Percentiles rank a stretch among this genome's conserved stretches.
Conservation (phyloP, 2,888 invertebrate species). For the Archaeoteleia sp. region DNA sequence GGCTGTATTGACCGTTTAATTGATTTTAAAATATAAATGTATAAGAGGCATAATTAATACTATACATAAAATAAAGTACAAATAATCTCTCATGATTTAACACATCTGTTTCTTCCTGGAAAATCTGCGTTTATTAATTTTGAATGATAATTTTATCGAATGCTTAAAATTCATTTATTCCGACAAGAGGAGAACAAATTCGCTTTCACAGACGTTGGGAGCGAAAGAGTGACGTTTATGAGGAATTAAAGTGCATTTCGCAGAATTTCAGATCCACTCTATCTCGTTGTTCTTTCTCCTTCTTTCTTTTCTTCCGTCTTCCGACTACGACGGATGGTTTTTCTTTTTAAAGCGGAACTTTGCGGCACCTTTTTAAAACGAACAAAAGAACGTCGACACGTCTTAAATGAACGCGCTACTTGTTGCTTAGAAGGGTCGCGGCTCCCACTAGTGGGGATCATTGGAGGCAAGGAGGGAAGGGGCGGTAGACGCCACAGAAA, state of each 20-base stretch:
- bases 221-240: slow-evolving; percentile 32
- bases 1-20: too few species aligned
- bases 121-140: background rate
- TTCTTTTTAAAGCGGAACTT: slow-evolving; percentile 70
- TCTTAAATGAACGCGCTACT: slow-evolving; percentile 76
- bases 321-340: slow-evolving; percentile 54
- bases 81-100: too few species aligned
- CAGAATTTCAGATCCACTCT: slow-evolving; percentile 19
- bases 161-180: slow-evolving; percentile 35
- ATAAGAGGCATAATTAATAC: too few species aligned
- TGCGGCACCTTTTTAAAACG: slow-evolving; percentile 69
- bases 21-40: too few species aligned
- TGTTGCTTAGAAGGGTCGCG: slow-evolving; percentile 71
- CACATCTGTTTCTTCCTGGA: slow-evolving; percentile 1
- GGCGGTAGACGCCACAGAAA: slow-evolving; percentile 62
- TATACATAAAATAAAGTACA: too few species aligned
- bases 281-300: slow-evolving; percentile 15
- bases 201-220: slow-evolving; percentile 22
- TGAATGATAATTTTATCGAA: slow-evolving; percentile 19
- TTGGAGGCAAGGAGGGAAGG: slow-evolving; percentile 49
- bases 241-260: slow-evolving; percentile 41
- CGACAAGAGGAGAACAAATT: slow-evolving; percentile 18
- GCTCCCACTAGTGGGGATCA: slow-evolving; percentile 44
- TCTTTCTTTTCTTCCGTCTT: slow-evolving; percentile 9
- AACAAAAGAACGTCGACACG: slow-evolving; percentile 74